Evolutionary conservation across 2,888 invertebrate species (phyloP).

Genomic region (Trileptium ribeirensis): DNA sequence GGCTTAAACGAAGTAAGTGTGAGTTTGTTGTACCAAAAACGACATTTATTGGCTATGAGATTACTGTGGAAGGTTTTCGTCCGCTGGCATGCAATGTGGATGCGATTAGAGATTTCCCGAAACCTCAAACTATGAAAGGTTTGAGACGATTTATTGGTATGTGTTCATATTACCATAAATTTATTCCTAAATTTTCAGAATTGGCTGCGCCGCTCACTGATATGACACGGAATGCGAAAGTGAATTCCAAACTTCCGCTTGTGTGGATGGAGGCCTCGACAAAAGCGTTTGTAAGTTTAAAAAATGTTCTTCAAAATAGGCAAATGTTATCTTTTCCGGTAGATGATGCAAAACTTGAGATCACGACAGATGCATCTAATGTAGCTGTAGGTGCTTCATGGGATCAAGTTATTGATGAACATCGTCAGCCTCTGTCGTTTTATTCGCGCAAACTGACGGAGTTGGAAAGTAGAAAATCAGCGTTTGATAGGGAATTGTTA

Average conservation of each 20-base stretch:
- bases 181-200: background rate
- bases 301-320: background rate
- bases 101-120: background rate
- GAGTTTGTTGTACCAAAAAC: background rate
- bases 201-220: background rate
- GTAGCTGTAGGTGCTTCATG: background rate
- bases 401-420: background rate
- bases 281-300: background rate
- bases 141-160: conserved; percentile 1
- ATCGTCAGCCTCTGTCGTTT: background rate
- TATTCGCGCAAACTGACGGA: background rate
- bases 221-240: background rate
- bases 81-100: background rate
- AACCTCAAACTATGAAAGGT: background rate
- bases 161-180: background rate
- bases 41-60: background rate
- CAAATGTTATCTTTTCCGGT: background rate
- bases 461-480: background rate
- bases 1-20: background rate
- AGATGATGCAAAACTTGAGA: background rate
- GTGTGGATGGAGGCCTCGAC: background rate
- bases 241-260: background rate
- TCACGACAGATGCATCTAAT: background rate
- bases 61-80: background rate
- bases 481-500: conserved; percentile 5